Evolutionary conservation across 2,888 invertebrate genomes (phyloP).

Genomic region (Harmothoe impar): DNA sequence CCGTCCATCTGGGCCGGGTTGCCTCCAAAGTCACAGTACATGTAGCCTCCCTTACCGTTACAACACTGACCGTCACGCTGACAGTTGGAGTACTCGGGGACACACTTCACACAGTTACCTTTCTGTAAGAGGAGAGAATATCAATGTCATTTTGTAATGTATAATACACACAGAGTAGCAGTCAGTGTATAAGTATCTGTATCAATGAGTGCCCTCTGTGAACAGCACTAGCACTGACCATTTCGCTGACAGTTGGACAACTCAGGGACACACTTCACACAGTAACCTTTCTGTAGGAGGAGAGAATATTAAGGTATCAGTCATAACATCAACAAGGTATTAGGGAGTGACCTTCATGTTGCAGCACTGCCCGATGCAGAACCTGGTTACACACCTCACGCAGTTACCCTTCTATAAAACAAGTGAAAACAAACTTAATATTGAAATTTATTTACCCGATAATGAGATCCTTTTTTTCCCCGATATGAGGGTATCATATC

Average conservation of each 20-base stretch:
- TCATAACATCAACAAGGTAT: too few species aligned
- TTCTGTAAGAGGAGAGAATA: background rate
- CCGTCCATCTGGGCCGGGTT: slow-evolving; percentile 1
- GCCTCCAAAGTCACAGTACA: slow-evolving; percentile 19
- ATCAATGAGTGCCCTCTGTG: background rate
- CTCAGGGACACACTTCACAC: slow-evolving; percentile 21
- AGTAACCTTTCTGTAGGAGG: background rate
- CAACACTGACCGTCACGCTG: slow-evolving; percentile 2
- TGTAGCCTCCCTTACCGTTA: background rate
- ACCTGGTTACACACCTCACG: background rate
- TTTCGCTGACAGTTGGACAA: background rate
- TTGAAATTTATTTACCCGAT: too few species aligned
- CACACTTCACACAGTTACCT: slow-evolving; percentile 15
- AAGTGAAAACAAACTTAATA: too few species aligned
- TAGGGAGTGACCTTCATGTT: too few species aligned
- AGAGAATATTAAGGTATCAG: too few species aligned
- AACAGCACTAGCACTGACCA: background rate
- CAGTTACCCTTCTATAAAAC: background rate
- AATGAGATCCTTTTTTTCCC: too few species aligned
- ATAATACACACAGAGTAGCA: background rate
- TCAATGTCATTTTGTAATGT: too few species aligned
- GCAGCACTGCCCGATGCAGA: background rate
- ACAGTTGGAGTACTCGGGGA: background rate
- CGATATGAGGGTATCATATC: too few species aligned
- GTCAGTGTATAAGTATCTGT: background rate